A percentile compares a stretch with the other conserved stretches of the same genome.
phyloP scores from a whole-genome alignment of 2,888 invertebrate species.

The Teinopalpus imperialis region DNA sequence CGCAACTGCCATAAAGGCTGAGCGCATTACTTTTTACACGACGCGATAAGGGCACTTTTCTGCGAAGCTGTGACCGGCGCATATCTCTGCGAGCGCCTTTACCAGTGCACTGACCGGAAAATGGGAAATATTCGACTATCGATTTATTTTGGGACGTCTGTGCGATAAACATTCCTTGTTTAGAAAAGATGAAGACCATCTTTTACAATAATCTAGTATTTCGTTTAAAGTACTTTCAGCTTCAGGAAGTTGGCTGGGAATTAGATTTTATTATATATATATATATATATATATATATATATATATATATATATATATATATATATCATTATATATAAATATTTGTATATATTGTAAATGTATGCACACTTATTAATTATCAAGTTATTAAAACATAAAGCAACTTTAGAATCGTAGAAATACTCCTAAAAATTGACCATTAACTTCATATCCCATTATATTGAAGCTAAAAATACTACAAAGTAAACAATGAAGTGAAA shows the following conservation, averaged over 20 bases:
- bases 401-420: too few relatives aligned
- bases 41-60: conserved; percentile 72
- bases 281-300: too few relatives aligned
- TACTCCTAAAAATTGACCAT: conserved; percentile 8
- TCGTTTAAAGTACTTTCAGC: too few relatives aligned
- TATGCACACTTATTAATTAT: too few relatives aligned
- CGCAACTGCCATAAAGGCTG: conserved; percentile 79
- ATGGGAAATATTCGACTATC: conserved; percentile 46
- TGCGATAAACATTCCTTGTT: background rate
- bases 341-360: too few relatives aligned
- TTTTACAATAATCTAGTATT: too few relatives aligned
- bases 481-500: conserved; percentile 3
- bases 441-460: background rate
- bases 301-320: too few relatives aligned
- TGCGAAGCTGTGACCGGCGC: conserved; percentile 32
- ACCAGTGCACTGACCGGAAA: conserved; percentile 57
- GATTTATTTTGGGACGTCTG: conserved; percentile 25
- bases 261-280: too few relatives aligned
- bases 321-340: too few relatives aligned
- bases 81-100: conserved; percentile 52
- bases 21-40: conserved; percentile 79
- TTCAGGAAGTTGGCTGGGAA: too few relatives aligned
- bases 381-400: too few relatives aligned
- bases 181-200: too few relatives aligned
- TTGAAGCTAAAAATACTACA: background rate